Base-by-base conservation (phyloP, 2,797 vertebrate genomes). In the Coilia nasus region DNA sequence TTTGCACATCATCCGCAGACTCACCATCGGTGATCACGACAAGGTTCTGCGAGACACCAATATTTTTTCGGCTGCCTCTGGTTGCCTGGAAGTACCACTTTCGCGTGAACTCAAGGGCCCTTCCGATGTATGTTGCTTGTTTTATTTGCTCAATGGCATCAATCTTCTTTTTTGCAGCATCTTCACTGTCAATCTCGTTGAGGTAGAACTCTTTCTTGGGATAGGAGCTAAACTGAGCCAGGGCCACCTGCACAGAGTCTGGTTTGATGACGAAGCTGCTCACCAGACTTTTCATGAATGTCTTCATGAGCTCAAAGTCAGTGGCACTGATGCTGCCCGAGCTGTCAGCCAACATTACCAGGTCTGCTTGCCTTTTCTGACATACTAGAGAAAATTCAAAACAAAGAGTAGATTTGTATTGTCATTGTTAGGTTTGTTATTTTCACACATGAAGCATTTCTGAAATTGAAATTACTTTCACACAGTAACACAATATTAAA, bases 271-370 rank as follows among this genome's bases (percentile, higher is more conserved):
- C 88, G 81, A 97, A 96, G 19, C 85, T 92, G 41, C 89, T 89
- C 19, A 96, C 88, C 5, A 97, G 81, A 0, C 89, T 89, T 21
- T 87, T 88, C 81, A 96, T 92, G 84, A 97, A 97, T 0, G 41
- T 86, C 89, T 97, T 96, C 93, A 96, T 95, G 67, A 81, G 85
- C 21, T 1, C 17, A 89, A 97, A 97, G 81, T 96, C 90, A 0
- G 0, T 0, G 0, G 0, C 0, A 0, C 0, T 0, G 75, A 97
- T 96, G 88, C 95, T 97, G 83, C 86, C 86, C 0, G 97, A 97
- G 71, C 96, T 93, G 31, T 97, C 96, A 0, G 96, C 82, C 28
- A 97, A 90, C 92, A 97, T 95, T 67, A 97, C 94, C 87, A 98
- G 89, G 87, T 98, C 96, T 2, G 94, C 94, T 85, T 92, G 17